phyloP scores from a whole-genome alignment of 2,888 invertebrate genomes.

The Emmelina monodactyla region DNA sequence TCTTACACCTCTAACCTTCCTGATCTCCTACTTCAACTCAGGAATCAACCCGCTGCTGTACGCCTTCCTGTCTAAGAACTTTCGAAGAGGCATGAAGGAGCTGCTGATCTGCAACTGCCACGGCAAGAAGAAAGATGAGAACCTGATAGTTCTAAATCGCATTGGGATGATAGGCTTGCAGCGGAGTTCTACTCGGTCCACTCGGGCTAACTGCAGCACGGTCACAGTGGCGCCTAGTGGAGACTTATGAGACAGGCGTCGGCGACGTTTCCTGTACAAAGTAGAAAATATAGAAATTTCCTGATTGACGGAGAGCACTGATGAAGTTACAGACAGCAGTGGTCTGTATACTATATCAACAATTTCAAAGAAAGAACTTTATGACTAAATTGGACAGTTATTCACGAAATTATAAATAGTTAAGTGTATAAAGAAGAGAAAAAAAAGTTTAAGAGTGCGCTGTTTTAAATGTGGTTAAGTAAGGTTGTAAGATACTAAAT shows the following conservation, averaged over 20 bases:
- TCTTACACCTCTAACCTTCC: slow-evolving; percentile 85
- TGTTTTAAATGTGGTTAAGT: no score
- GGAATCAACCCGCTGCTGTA: slow-evolving; percentile 91
- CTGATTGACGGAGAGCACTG: slow-evolving; percentile 62
- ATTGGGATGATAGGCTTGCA: slow-evolving; percentile 47
- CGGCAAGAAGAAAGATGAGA: slow-evolving; percentile 45
- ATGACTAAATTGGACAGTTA: slow-evolving; percentile 28
- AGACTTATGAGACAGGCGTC: slow-evolving; percentile 54
- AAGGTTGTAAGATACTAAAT: no score
- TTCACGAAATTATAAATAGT: no score
- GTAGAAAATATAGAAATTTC: slow-evolving; percentile 51
- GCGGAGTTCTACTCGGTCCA: slow-evolving; percentile 58
- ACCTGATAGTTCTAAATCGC: slow-evolving; percentile 48
- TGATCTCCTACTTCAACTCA: slow-evolving; percentile 89
- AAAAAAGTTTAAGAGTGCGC: no score
- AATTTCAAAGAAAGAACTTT: slow-evolving; percentile 43
- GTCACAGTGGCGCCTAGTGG: slow-evolving; percentile 59
- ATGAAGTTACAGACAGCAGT: slow-evolving; percentile 55
- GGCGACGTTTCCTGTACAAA: slow-evolving; percentile 47
- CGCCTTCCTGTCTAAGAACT: slow-evolving; percentile 84
- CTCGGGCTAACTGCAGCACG: slow-evolving; percentile 63
- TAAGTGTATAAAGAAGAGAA: no score
- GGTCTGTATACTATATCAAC: slow-evolving; percentile 48
- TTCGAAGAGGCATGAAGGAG: slow-evolving; percentile 85
- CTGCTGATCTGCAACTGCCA: slow-evolving; percentile 70